A percentile compares a stretch with the other conserved stretches of the same genome.
Evolutionary conservation across 2,888 invertebrate species (phyloP).

Genomic region (Callyntrura guangdongensis): DNA sequence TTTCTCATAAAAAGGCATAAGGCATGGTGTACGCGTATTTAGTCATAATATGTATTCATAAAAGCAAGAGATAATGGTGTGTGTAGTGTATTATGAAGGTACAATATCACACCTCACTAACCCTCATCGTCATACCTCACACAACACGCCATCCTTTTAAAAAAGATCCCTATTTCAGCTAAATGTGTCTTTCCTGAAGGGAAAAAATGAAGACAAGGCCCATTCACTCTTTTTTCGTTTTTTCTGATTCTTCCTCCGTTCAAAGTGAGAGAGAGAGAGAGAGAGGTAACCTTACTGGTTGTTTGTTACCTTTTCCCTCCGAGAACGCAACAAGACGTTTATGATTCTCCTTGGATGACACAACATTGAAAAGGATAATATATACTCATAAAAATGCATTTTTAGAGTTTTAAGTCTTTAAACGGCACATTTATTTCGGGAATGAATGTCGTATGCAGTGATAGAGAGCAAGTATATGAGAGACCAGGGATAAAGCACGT

Average conservation of each 20-base stretch:
- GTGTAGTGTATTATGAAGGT: constrained; percentile 44
- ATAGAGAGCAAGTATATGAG: background rate
- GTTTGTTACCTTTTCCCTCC: background rate
- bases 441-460: constrained; percentile 16
- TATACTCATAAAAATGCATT: constrained; percentile 62
- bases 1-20: background rate
- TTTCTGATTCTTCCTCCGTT: background rate
- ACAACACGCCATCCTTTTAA: constrained; percentile 26
- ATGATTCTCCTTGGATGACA: constrained; percentile 69
- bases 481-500: constrained; percentile 2
- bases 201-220: constrained; percentile 60
- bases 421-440: constrained; percentile 57
- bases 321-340: constrained; percentile 66
- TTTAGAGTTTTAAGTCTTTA: constrained; percentile 46
- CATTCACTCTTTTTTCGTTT: constrained; percentile 46
- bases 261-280: too few species aligned
- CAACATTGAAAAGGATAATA: constrained; percentile 59
- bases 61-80: constrained; percentile 23
- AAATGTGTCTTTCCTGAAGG: constrained; percentile 24
- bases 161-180: constrained; percentile 31
- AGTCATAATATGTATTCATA: constrained; percentile 55
- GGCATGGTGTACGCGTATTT: constrained; percentile 29
- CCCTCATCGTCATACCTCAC: constrained; percentile 63
- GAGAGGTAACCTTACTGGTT: too few species aligned
- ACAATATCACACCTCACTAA: constrained; percentile 76